Evolutionary conservation across 2,797 vertebrate genomes (phyloP).

Genomic region (Channallabes apus): DNA sequence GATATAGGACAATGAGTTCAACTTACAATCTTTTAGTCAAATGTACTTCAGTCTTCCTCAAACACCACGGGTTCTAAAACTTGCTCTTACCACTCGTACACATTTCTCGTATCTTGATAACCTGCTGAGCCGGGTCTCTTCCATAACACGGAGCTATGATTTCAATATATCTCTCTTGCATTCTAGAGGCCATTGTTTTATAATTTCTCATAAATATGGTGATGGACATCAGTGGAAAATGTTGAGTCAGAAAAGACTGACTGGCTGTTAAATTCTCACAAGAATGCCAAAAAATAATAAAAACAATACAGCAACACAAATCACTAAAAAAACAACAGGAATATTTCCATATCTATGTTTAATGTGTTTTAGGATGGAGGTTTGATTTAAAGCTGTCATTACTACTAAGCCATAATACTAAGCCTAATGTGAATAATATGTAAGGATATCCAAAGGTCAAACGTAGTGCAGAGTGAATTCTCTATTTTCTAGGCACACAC

Average conservation of each 20-base stretch:
- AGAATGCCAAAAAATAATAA: not conserved
- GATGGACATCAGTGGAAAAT: not conserved
- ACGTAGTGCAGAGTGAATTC: conserved; percentile 10
- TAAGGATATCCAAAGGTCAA: conserved; percentile 10
- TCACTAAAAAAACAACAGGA: not conserved
- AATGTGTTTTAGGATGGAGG: not conserved
- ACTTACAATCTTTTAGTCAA: not conserved
- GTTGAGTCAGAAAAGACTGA: not conserved
- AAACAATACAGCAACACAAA: not conserved
- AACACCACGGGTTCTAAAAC: not conserved
- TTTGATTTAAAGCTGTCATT: not conserved
- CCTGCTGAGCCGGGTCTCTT: not conserved
- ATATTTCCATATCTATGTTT: not conserved
- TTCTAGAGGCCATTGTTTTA: not conserved
- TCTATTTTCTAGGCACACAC: conserved; percentile 10
- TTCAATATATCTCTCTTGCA: not conserved
- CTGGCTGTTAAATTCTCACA: not conserved
- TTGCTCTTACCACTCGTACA: too few species aligned
- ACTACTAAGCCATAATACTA: not conserved
- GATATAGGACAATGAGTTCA: not conserved
- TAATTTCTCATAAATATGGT: not conserved
- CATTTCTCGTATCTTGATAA: not conserved
- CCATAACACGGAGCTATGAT: not conserved
- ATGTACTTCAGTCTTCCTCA: not conserved
- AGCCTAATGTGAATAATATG: not conserved